phyloP scores from a whole-genome alignment of 30 jellyfish, hydroid and myxozoan genomes.

The Cassiopea xamachana region DNA sequence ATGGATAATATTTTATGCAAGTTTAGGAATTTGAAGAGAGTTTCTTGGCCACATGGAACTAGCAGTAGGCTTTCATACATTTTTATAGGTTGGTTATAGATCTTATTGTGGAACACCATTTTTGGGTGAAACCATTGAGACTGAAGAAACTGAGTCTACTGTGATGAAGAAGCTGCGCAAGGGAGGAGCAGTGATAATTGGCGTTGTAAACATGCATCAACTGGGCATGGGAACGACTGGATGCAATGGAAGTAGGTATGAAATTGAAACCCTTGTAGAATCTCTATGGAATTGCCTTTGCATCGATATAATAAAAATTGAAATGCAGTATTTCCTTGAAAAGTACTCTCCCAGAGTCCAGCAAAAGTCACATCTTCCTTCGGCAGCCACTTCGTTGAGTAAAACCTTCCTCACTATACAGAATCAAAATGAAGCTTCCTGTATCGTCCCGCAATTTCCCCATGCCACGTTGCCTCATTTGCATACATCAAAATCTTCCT shows the following conservation, averaged over 20 bases:
- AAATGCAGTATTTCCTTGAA: too few species aligned
- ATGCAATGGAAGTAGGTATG: slow-evolving; percentile 91
- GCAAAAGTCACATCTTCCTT: too few species aligned
- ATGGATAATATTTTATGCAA: neutral
- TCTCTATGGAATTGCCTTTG: too few species aligned
- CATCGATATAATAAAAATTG: too few species aligned
- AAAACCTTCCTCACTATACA: too few species aligned
- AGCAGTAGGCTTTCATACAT: neutral
- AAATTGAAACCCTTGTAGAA: neutral
- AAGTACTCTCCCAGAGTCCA: too few species aligned
- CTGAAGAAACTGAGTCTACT: slow-evolving; percentile 82
- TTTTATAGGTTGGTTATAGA: slow-evolving; percentile 89
- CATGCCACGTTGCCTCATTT: too few species aligned
- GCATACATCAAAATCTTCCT: too few species aligned
- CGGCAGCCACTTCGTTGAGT: too few species aligned
- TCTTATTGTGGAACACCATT: slow-evolving; percentile 80
- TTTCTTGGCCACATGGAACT: neutral
- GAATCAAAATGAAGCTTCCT: too few species aligned
- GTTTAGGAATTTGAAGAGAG: neutral
- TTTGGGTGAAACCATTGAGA: slow-evolving; percentile 55
- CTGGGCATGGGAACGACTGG: slow-evolving; percentile 97
- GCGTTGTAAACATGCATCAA: slow-evolving; percentile 95
- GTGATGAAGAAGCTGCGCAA: slow-evolving; percentile 79
- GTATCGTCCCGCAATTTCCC: too few species aligned
- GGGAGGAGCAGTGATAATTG: slow-evolving; percentile 98